Conservation (phyloP, 2,797 vertebrate species). For the Semaprochilodus insignis region DNA sequence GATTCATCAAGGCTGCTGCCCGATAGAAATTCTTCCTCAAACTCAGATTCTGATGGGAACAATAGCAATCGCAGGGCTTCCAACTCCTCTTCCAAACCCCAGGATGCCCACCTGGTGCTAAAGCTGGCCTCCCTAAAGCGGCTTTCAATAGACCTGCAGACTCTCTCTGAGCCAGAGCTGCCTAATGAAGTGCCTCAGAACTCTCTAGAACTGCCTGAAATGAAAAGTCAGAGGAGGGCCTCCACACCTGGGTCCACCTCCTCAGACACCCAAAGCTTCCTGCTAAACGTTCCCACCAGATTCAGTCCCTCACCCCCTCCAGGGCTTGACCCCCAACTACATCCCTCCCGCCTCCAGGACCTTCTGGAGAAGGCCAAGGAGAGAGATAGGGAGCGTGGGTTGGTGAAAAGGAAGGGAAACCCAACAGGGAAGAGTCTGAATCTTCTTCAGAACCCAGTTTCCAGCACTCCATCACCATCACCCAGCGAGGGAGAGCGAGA, state of each 20-base stretch:
- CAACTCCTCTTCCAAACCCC: conserved; percentile 36
- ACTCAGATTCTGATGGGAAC: conserved; percentile 64
- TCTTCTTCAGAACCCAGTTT: conserved; percentile 53
- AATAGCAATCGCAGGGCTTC: conserved; percentile 53
- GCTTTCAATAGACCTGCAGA: conserved; percentile 63
- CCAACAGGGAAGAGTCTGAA: conserved; percentile 13
- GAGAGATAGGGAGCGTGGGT: conserved; percentile 56
- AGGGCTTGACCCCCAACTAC: neutral
- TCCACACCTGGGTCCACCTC: conserved; percentile 67
- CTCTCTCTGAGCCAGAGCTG: conserved; percentile 69
- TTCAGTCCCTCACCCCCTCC: conserved; percentile 22
- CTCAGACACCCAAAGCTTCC: conserved; percentile 16
- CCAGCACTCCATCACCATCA: conserved; percentile 57
- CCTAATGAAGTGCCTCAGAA: conserved; percentile 23
- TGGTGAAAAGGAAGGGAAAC: conserved; percentile 47
- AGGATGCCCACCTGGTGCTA: conserved; percentile 64
- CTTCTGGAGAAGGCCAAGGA: conserved; percentile 74
- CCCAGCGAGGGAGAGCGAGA: conserved; percentile 66
- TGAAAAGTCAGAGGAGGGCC: conserved; percentile 67
- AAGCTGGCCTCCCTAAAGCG: conserved; percentile 69
- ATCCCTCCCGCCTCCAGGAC: conserved; percentile 64
- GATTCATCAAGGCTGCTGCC: conserved; percentile 4
- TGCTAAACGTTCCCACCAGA: neutral
- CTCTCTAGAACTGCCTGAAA: conserved; percentile 48
- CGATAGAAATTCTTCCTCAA: conserved; percentile 62